Base-by-base conservation (phyloP, 1,140 invertebrate genomes). In the Drosophila truncata region DNA sequence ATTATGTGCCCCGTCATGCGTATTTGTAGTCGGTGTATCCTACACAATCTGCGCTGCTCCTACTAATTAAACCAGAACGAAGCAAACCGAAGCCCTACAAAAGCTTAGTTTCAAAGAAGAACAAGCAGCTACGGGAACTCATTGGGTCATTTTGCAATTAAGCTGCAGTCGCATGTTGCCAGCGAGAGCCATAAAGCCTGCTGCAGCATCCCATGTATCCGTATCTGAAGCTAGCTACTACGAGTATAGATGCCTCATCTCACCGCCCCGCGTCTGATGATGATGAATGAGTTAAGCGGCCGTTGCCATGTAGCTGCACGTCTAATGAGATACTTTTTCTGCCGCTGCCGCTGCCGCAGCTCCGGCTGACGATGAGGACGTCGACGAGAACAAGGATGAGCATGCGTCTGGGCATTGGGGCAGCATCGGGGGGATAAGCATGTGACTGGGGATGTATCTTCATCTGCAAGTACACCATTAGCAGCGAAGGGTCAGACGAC, bases 251-350 rank as follows among this genome's bases (percentile, higher is more conserved):
- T 16, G 44, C 44, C 27, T 44, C 55, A 29, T 16, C 20, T 47
- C 58, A 33, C 58, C 49, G 39, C 50, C 50, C 62, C 31, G 54
- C 31, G 64, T 66, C 61, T 90, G 84, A 88, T 90, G 84, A 88
- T 88, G 84, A 88, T 88, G 84, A 88, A 88, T 88, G 84, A 90
- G 84, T 90, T 84, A 84, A 88, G 80, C 84, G 84, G 85, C 84
- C 80, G 65, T 84, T 90, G 84, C 85, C 73, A 82, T 85, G 78
- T 85, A 74, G 67, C 71, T 80, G 65, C 74, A 67, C 82, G 61
- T 88, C 84, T 88, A 88, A 88, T 88, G 80, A 90, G 84, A 84
- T 88, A 88, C 80, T 88, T 88, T 88, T 84, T 84, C 80, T 73
- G 59, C 61, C 74, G 46, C 58, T 42, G 13, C 61, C 37, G 25